A percentile compares a stretch with the other conserved stretches of the same genome.
Evolutionary conservation across 1,140 invertebrate species (phyloP).

Genomic region (Trachymyrmex cornetzi): DNA sequence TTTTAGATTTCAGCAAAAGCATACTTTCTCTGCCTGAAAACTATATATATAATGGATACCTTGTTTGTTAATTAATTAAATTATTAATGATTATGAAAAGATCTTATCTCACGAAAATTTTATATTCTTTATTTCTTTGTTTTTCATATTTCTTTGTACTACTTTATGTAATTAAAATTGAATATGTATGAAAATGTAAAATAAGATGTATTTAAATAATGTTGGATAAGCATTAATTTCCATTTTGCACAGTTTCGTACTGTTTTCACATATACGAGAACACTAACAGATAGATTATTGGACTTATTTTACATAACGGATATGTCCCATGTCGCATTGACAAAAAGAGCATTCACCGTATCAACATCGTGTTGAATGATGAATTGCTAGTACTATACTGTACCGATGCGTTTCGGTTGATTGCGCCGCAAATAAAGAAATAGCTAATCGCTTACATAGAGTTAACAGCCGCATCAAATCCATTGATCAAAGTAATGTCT

Average conservation of each 20-base stretch:
- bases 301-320: constrained; percentile 8
- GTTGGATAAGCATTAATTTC: background rate
- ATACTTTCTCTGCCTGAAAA: no score
- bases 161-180: no score
- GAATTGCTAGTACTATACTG: constrained; percentile 36
- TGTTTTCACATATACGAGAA: background rate
- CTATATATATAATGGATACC: no score
- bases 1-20: no score
- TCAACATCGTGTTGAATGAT: constrained; percentile 33
- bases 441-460: constrained; percentile 43
- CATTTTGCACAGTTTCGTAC: background rate
- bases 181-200: background rate
- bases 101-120: background rate
- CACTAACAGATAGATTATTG: constrained; percentile 35
- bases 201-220: background rate
- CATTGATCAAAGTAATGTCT: constrained; percentile 47
- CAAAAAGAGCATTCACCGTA: constrained; percentile 20
- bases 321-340: background rate
- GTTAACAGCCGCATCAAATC: constrained; percentile 43
- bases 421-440: constrained; percentile 42
- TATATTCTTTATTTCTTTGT: background rate
- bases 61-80: background rate
- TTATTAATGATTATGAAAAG: background rate
- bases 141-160: background rate
- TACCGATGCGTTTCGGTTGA: constrained; percentile 37